Evolutionary conservation across 1,140 invertebrate species (phyloP).

Genomic region (Drosophila navojoa): DNA sequence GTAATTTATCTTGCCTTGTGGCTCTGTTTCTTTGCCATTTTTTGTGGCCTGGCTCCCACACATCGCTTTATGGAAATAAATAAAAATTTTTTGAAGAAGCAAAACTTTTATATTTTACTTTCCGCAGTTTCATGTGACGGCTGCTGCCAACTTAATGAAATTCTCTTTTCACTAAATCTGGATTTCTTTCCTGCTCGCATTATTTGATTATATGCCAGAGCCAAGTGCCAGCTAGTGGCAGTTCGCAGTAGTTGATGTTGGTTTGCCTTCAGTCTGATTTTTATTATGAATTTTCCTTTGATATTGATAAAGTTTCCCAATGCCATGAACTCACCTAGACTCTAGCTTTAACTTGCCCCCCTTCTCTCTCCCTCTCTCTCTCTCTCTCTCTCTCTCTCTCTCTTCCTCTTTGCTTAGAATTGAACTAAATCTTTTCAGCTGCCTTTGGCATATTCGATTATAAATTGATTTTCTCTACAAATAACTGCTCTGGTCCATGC

Average conservation of each 20-base stretch:
- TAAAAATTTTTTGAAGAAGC: constrained; percentile 20
- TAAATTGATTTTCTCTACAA: no score
- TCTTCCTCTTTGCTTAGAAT: no score
- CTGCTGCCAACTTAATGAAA: constrained; percentile 71
- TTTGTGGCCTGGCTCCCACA: constrained; percentile 20
- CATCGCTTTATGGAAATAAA: constrained; percentile 28
- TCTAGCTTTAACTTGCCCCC: no score
- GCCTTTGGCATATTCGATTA: no score
- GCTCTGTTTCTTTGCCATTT: background rate
- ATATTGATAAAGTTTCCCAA: background rate
- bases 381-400: no score
- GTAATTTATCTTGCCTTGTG: constrained; percentile 28
- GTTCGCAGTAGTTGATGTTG: constrained; percentile 29
- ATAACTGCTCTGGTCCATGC: no score
- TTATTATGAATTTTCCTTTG: no score
- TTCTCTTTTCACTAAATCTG: constrained; percentile 51
- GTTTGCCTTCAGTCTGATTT: constrained; percentile 35
- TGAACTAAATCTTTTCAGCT: no score
- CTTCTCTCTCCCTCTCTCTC: no score
- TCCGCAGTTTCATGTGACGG: constrained; percentile 37
- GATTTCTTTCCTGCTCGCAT: constrained; percentile 2
- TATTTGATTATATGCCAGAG: constrained; percentile 53
- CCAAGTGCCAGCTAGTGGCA: constrained; percentile 31
- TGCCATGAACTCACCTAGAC: no score
- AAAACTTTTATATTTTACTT: constrained; percentile 62